Conservation (phyloP, 2,113 vertebrate species). For the Antechinus flavipes region DNA sequence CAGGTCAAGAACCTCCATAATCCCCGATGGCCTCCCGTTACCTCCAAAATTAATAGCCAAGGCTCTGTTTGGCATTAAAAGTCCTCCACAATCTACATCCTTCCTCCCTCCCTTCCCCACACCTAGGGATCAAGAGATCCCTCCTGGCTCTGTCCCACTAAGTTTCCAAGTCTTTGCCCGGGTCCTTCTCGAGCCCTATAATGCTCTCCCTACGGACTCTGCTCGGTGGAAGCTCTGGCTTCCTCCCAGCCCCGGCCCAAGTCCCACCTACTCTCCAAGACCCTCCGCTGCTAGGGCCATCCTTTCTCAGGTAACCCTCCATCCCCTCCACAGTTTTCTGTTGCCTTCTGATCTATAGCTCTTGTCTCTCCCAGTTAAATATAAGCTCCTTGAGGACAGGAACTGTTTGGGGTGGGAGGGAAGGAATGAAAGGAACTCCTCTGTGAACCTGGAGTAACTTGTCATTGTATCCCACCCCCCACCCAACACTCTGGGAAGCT, state of each 20-base stretch:
- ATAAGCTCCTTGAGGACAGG: background rate
- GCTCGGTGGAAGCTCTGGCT: background rate
- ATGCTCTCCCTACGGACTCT: background rate
- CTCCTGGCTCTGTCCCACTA: background rate
- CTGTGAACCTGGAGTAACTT: too few relatives aligned
- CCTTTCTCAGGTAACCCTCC: background rate
- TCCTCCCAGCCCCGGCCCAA: background rate
- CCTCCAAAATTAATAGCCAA: too few relatives aligned
- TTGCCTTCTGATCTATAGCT: background rate
- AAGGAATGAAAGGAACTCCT: too few relatives aligned
- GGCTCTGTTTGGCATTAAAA: background rate
- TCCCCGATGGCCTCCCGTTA: too few relatives aligned
- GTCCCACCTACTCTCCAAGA: background rate
- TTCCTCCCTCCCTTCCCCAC: background rate
- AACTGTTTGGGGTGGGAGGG: too few relatives aligned
- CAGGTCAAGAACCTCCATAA: background rate
- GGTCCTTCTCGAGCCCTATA: background rate
- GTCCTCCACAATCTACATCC: background rate
- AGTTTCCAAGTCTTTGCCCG: too few relatives aligned
- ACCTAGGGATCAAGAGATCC: too few relatives aligned
- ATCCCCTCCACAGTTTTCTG: background rate
- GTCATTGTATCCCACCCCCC: too few relatives aligned
- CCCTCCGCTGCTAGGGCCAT: too few relatives aligned
- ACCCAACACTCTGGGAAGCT: background rate
- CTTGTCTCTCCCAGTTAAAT: too few relatives aligned